These are phyloP conservation scores for Saccostrea echinata DNA, from an alignment of 1,140 invertebrate species.

Conservation along the genomic window DNA sequence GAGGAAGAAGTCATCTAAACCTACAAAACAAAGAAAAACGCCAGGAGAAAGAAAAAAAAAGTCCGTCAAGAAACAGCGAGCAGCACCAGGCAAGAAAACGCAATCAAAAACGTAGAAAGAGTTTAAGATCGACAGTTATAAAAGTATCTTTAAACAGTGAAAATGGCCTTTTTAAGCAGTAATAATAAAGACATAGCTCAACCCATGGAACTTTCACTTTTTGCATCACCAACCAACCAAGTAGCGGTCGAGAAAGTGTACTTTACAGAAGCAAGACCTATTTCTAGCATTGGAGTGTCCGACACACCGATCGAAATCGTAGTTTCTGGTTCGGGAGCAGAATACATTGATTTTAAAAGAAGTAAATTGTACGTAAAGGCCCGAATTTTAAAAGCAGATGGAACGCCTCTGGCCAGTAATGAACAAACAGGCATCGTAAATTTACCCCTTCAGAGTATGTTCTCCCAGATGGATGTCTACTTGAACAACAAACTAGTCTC, in stretches of 20 bases:
- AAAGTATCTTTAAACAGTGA: slow-evolving; percentile 4
- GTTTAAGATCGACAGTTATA: slow-evolving; percentile 29
- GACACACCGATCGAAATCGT: slow-evolving; percentile 47
- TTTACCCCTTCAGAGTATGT: slow-evolving; percentile 39
- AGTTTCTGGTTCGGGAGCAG: slow-evolving; percentile 37
- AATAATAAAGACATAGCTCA: slow-evolving; percentile 53
- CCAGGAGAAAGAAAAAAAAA: not conserved
- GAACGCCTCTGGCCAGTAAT: not conserved
- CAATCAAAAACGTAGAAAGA: not conserved
- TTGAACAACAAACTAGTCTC: too few species aligned
- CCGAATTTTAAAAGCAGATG: slow-evolving; percentile 53
- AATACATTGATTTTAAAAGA: slow-evolving; percentile 56
- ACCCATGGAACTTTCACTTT: not conserved
- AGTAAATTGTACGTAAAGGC: slow-evolving; percentile 48
- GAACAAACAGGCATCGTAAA: slow-evolving; percentile 1
- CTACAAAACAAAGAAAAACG: not conserved
- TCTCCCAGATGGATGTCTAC: slow-evolving; percentile 58
- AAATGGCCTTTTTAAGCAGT: slow-evolving; percentile 52
- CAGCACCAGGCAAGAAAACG: not conserved
- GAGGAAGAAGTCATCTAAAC: not conserved
- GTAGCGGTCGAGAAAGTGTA: slow-evolving; percentile 45
- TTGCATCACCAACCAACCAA: too few species aligned
- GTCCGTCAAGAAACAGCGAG: not conserved
- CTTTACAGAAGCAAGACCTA: slow-evolving; percentile 48
- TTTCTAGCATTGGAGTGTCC: slow-evolving; percentile 30